Conservation (phyloP, 2,888 invertebrate genomes). For the Disparrhopalites patrizii region DNA sequence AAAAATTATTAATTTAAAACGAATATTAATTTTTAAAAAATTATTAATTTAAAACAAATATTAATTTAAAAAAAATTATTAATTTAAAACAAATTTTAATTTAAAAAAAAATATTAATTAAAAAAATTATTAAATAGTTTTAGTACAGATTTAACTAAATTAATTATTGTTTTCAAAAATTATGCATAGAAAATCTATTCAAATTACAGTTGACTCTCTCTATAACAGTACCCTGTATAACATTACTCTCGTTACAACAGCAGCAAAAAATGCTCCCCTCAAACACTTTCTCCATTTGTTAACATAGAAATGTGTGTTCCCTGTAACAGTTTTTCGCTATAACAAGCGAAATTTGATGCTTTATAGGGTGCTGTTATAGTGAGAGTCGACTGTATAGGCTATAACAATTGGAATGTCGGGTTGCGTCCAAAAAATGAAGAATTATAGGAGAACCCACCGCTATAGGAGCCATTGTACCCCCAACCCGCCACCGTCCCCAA, state of each 20-base stretch:
- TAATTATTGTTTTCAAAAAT: too few species aligned
- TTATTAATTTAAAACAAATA: background rate
- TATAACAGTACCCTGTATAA: too few species aligned
- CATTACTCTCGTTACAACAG: too few species aligned
- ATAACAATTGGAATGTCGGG: background rate
- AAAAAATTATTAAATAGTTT: background rate
- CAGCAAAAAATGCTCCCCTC: too few species aligned
- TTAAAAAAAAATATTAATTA: background rate
- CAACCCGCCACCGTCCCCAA: slow-evolving; percentile 18
- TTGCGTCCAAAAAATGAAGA: background rate
- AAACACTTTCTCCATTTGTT: too few species aligned
- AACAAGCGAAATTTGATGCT: too few species aligned
- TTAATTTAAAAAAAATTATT: background rate
- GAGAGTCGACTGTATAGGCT: too few species aligned
- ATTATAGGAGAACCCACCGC: slow-evolving; percentile 5
- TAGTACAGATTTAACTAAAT: background rate
- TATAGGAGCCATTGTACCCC: slow-evolving; percentile 21
- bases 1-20: too few species aligned
- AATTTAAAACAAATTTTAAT: background rate
- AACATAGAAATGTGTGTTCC: too few species aligned
- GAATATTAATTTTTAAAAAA: background rate
- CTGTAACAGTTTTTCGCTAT: too few species aligned
- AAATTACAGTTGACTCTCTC: background rate
- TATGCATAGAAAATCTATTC: too few species aligned
- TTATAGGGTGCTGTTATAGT: too few species aligned